A percentile compares a stretch with the other conserved stretches of the same genome.
Conservation (phyloP, 2,797 vertebrate genomes). For the Numenius phaeopus region DNA sequence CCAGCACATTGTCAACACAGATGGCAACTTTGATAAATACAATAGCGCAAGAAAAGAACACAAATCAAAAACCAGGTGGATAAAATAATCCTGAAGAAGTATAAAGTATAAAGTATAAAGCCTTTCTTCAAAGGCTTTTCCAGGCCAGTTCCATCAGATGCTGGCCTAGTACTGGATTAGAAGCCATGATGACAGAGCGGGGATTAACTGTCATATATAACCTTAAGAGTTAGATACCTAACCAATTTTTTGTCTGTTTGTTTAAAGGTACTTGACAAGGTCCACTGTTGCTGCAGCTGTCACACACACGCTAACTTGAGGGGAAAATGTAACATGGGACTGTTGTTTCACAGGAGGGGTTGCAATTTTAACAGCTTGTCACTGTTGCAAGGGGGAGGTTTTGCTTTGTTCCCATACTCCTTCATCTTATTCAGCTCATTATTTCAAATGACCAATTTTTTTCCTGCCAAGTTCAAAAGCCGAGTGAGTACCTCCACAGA, state of each 20-base stretch:
- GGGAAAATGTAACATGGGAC: neutral
- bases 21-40: neutral
- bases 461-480: neutral
- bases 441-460: neutral
- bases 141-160: neutral
- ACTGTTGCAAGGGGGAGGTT: neutral
- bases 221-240: neutral
- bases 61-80: neutral
- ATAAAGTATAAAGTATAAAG: too few species aligned
- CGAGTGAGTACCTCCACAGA: neutral
- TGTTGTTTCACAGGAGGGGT: neutral
- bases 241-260: neutral
- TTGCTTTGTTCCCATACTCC: neutral
- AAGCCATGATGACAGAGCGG: neutral
- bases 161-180: neutral
- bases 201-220: neutral
- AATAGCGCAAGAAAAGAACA: neutral
- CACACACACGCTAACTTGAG: neutral
- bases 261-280: neutral
- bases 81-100: neutral
- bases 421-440: neutral
- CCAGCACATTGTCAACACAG: neutral
- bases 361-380: neutral
- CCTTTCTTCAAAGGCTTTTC: neutral
- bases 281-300: neutral